Percentiles rank a stretch among this genome's conserved stretches.
phyloP scores from a whole-genome alignment of 2,113 vertebrate genomes.

The Geococcyx californianus region DNA sequence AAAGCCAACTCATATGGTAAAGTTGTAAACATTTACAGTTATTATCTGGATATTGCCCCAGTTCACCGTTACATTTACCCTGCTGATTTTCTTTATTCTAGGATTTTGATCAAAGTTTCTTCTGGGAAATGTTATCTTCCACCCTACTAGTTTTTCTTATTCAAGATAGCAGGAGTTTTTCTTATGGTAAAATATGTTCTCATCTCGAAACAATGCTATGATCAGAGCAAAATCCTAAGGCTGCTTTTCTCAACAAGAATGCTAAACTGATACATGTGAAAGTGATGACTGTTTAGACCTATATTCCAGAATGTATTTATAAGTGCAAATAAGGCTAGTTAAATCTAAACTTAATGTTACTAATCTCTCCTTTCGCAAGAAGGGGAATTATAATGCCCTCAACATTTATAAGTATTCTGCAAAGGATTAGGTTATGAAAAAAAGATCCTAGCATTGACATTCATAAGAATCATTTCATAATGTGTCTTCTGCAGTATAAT shows the following conservation, averaged over 20 bases:
- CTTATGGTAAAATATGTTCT: background rate
- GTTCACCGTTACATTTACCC: background rate
- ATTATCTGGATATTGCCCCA: background rate
- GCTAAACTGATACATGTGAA: rapidly evolving
- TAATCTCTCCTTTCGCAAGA: background rate
- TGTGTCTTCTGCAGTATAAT: background rate
- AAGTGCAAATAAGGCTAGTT: background rate
- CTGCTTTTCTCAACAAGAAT: background rate
- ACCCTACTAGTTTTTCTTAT: background rate
- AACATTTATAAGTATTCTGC: background rate
- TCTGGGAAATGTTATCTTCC: background rate
- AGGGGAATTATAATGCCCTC: background rate
- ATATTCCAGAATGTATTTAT: background rate
- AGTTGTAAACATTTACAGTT: background rate
- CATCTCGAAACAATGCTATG: background rate
- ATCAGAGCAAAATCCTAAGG: background rate
- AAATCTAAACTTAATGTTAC: background rate
- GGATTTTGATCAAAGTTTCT: background rate
- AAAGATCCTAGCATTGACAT: background rate
- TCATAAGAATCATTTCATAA: background rate
- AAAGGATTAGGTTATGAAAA: background rate
- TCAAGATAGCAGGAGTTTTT: background rate
- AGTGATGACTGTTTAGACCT: background rate
- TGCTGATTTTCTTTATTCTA: background rate
- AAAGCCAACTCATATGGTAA: background rate